phyloP scores from a whole-genome alignment of 2,888 invertebrate species.

The Drosophila basisetae region DNA sequence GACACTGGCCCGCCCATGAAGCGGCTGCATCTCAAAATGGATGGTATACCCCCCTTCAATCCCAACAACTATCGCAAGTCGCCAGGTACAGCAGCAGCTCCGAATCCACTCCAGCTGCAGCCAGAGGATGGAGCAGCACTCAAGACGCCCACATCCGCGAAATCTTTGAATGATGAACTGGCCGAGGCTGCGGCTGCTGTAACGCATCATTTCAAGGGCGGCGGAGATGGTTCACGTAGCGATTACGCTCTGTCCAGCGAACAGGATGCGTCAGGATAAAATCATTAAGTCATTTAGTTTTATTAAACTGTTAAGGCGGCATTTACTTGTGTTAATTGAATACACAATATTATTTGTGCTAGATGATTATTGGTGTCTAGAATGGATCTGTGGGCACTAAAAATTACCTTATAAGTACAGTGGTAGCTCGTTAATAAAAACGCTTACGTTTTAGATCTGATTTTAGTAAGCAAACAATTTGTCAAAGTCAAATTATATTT shows the following conservation, averaged over 20 bases:
- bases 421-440: constrained; percentile 1
- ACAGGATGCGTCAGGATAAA: constrained; percentile 43
- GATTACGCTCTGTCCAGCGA: constrained; percentile 72
- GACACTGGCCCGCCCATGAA: constrained; percentile 85
- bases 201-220: constrained; percentile 61
- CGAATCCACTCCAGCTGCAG: constrained; percentile 27
- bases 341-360: constrained; percentile 5
- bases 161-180: constrained; percentile 74
- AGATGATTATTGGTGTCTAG: neutral
- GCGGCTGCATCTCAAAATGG: constrained; percentile 84
- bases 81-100: constrained; percentile 83
- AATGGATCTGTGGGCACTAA: neutral
- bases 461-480: neutral
- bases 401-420: constrained; percentile 8
- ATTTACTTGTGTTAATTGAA: constrained; percentile 42
- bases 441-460: neutral
- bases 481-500: neutral
- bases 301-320: constrained; percentile 47
- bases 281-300: constrained; percentile 10
- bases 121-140: constrained; percentile 30
- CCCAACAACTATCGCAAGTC: constrained; percentile 87
- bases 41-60: constrained; percentile 85
- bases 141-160: constrained; percentile 86
- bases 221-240: constrained; percentile 71
- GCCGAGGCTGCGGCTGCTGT: constrained; percentile 69